Conservation (phyloP, 2,113 vertebrate species). For the Eulacestoma nigropectus region DNA sequence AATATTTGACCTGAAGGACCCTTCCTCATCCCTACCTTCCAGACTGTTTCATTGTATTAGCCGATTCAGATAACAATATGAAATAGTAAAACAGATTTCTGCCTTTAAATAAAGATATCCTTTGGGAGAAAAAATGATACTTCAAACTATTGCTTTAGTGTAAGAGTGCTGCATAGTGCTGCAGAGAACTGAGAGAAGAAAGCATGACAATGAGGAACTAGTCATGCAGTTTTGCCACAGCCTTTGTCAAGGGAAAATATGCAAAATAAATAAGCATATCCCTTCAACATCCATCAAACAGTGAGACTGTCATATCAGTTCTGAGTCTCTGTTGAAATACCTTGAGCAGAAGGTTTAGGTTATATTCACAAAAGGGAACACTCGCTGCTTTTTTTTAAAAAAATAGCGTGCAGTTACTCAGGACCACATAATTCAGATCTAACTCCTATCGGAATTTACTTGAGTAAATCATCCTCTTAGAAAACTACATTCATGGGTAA, state of each 20-base stretch:
- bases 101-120: not conserved
- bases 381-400: accelerated
- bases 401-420: not conserved
- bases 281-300: not conserved
- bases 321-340: not conserved
- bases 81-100: not conserved
- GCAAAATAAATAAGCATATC: not conserved
- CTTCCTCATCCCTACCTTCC: not conserved
- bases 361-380: not conserved
- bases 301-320: not conserved
- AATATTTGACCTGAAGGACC: not conserved
- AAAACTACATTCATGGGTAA: not conserved
- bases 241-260: not conserved
- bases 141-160: not conserved
- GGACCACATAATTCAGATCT: not conserved
- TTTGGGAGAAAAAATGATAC: not conserved
- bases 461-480: not conserved
- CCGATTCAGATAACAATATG: not conserved
- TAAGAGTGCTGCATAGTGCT: not conserved
- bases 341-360: not conserved
- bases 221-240: not conserved
- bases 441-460: not conserved
- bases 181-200: not conserved
- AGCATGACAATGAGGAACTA: not conserved
- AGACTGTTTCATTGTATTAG: not conserved